Evolutionary conservation across 2,888 invertebrate genomes (phyloP).

Genomic region (Stramonita haemastoma): DNA sequence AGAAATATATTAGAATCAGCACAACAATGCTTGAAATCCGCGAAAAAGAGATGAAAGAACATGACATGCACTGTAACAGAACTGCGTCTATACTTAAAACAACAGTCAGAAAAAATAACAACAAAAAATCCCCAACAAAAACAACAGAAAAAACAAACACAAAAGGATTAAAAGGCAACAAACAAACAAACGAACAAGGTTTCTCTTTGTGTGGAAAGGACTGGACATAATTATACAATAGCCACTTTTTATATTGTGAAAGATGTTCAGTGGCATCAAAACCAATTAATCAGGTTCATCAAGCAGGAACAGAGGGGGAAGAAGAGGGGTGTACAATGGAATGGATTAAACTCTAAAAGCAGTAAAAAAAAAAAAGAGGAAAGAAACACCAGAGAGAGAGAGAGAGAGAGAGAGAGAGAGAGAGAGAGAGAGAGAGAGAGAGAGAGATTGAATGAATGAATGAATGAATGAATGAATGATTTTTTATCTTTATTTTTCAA

Average conservation of each 20-base stretch:
- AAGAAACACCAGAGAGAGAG: background rate
- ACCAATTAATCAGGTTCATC: background rate
- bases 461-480: too few species aligned
- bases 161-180: background rate
- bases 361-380: too few species aligned
- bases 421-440: background rate
- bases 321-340: background rate
- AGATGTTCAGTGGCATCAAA: background rate
- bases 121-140: background rate
- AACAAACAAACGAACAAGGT: background rate
- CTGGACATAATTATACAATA: background rate
- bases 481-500: too few species aligned
- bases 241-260: background rate
- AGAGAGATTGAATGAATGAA: too few species aligned
- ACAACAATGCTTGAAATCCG: too few species aligned
- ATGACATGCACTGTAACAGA: too few species aligned
- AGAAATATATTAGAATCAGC: too few species aligned
- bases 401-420: background rate
- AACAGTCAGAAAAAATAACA: background rate
- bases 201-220: background rate
- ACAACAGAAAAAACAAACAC: background rate
- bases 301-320: background rate
- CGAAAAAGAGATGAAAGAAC: too few species aligned
- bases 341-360: too few species aligned
- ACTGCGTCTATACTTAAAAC: background rate